Percentiles rank a stretch among this genome's conserved stretches.
Conservation (phyloP, 2,888 invertebrate genomes). For the Muschampia plurimacula region DNA sequence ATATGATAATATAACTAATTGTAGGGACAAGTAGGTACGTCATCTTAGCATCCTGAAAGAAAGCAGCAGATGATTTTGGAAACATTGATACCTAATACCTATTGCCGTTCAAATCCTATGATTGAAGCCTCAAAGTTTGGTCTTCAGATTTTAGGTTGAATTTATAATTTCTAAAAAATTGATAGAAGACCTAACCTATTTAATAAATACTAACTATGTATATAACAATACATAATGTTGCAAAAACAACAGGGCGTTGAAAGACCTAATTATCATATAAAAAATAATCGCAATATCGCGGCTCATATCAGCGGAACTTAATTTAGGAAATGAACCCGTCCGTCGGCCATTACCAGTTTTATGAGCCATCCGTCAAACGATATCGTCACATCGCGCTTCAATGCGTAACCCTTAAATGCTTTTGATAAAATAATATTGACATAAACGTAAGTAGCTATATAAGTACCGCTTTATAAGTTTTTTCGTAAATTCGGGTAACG, state of each 20-base stretch:
- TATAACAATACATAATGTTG: neutral
- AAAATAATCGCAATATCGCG: conserved; percentile 22
- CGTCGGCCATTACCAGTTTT: conserved; percentile 29
- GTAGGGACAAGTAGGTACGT: too few species aligned
- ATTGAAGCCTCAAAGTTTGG: too few species aligned
- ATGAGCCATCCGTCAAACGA: conserved; percentile 39
- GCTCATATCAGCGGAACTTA: conserved; percentile 38
- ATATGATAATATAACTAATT: too few species aligned
- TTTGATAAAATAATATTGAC: conserved; percentile 24
- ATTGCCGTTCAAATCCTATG: too few species aligned
- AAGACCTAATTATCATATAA: conserved; percentile 23
- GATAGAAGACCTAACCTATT: neutral
- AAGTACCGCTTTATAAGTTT: too few species aligned
- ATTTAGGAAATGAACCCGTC: conserved; percentile 39
- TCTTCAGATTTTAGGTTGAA: too few species aligned
- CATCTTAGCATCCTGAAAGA: too few species aligned
- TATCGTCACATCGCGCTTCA: conserved; percentile 27
- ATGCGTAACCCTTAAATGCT: conserved; percentile 32
- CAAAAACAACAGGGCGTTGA: conserved; percentile 17
- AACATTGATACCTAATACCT: too few species aligned
- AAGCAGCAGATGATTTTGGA: too few species aligned
- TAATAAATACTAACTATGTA: too few species aligned
- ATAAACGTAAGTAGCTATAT: conserved; percentile 18
- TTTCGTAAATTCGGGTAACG: neutral
- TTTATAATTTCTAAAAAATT: neutral